Base-by-base conservation (phyloP, 2,888 invertebrate genomes). In the Helleia helle region DNA sequence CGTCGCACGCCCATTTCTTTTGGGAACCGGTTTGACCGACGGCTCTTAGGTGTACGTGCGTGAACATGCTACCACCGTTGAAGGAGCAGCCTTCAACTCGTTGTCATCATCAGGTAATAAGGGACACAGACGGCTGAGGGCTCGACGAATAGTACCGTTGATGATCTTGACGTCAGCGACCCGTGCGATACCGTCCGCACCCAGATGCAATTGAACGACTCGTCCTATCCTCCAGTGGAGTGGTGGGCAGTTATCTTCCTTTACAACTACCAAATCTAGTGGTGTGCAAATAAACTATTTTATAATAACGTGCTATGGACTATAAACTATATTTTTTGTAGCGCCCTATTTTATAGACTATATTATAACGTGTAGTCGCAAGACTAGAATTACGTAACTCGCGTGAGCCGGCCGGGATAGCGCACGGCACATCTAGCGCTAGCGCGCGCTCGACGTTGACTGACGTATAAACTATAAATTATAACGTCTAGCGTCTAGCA, bases 181-280 rank as follows among this genome's bases (percentile, higher is more conserved):
- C 2, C 47, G 31, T n/a, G n/a, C n/a, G n/a, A n/a, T n/a, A n/a
- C n/a, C n/a, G n/a, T n/a, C n/a, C n/a, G n/a, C n/a, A n/a, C 40
- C 44, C 8, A 44, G 40, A 27, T 30, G 37, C 3, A 40, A 2
- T 1, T 25, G 24, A 9, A 40, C 13, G 1, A 47, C 28, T 17
- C 47, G 25, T n/a, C 42, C 47, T 11, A 44, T 15, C 14, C 31
- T 25, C 47, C 47, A 47, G 4, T 47, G 38, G 6, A 44, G 29
- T 6, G 47, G 44, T 5, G 47, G 44, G 1, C 38, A 8, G 11
- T 41, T 30, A 24, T 48, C 48, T 22, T 48, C 48, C 30, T 48
- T 45, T 0, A 43, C 4, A 1, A 48, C 7, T 1, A 45, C 47
- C 30, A 47, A 18, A 9, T 11, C n/a, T n/a, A n/a, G n/a, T n/a